phyloP scores from a whole-genome alignment of 2,888 invertebrate species.

The Tholera decimalis region DNA sequence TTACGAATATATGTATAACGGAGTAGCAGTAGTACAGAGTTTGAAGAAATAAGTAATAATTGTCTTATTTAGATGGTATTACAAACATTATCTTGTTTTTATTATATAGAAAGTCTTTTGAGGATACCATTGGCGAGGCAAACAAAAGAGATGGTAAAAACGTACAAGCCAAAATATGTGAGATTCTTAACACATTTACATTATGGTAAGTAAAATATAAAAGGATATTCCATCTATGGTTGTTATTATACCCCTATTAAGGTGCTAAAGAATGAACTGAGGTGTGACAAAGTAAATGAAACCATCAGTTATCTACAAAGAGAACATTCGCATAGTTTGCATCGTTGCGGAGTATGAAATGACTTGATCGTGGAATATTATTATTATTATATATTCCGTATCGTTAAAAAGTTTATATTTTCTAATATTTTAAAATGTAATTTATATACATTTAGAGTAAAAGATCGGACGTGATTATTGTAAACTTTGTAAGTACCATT shows the following conservation, averaged over 20 bases:
- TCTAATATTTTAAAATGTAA: no score
- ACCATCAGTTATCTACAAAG: no score
- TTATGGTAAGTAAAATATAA: conserved; percentile 14
- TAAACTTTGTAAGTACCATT: conserved; percentile 15
- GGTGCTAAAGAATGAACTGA: no score
- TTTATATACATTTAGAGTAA: no score
- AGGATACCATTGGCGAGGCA: not conserved
- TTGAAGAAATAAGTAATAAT: conserved; percentile 28
- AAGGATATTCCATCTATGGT: not conserved
- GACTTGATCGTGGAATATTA: not conserved
- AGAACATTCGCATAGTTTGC: not conserved
- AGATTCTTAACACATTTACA: not conserved
- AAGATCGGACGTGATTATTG: not conserved
- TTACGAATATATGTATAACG: conserved; percentile 36
- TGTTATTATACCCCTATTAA: not conserved
- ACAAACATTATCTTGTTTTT: conserved; percentile 2
- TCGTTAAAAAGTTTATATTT: no score
- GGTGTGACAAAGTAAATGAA: no score
- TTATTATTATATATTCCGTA: not conserved
- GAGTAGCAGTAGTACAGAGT: conserved; percentile 5
- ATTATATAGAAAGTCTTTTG: not conserved
- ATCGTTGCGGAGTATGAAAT: not conserved
- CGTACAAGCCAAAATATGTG: not conserved
- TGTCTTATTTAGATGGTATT: conserved; percentile 3
- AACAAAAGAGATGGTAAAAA: not conserved